Evolutionary conservation across 2,888 invertebrate genomes (phyloP).

Genomic region (Andrena bicolor): DNA sequence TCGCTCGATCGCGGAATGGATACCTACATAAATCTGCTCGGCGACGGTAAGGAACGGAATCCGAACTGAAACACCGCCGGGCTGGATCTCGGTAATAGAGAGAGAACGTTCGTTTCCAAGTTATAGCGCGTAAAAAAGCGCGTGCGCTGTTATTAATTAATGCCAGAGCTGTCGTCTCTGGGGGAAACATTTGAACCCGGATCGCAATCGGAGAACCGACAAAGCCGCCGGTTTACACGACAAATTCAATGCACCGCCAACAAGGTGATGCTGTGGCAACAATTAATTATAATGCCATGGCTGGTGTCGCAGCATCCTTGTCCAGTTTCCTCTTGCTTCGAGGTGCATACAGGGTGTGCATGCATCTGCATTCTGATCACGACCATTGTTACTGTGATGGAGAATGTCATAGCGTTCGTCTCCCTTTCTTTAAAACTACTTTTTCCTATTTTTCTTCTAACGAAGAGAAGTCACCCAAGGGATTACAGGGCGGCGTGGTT

Average conservation of each 20-base stretch:
- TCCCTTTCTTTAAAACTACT: neutral
- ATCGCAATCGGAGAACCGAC: slow-evolving; percentile 24
- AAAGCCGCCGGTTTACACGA: neutral
- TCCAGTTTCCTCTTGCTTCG: no score
- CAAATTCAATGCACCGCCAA: slow-evolving; percentile 4
- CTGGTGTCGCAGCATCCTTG: no score
- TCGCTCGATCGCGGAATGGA: slow-evolving; percentile 1
- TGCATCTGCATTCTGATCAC: no score
- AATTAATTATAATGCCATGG: neutral
- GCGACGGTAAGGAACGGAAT: slow-evolving; percentile 12
- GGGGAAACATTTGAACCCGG: slow-evolving; percentile 1
- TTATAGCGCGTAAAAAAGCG: neutral
- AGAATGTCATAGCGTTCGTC: neutral
- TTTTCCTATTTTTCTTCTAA: neutral
- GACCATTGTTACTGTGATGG: no score
- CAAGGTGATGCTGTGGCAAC: neutral
- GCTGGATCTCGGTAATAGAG: neutral
- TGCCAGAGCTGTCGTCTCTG: neutral
- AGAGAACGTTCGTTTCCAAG: neutral
- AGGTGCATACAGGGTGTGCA: no score
- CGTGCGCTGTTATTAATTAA: slow-evolving; percentile 29
- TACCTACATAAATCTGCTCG: slow-evolving; percentile 18
- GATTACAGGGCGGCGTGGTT: slow-evolving; percentile 23
- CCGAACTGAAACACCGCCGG: neutral
- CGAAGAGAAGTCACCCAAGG: neutral